A percentile compares a stretch with the other conserved stretches of the same genome.
Evolutionary conservation across 2,888 invertebrate species (phyloP).

Genomic region (Linnaemya tessellans): DNA sequence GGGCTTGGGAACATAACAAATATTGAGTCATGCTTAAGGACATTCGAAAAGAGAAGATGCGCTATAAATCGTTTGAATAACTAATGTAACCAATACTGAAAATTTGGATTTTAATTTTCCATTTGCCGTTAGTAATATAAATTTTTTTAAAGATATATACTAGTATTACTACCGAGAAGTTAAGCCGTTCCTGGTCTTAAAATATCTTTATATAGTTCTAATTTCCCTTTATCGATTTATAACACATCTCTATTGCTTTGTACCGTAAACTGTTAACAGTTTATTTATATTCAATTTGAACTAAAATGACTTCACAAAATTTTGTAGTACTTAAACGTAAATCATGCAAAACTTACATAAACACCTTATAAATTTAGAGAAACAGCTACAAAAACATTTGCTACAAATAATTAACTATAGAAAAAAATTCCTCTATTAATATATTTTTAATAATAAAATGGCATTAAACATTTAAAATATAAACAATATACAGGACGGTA

Average conservation of each 20-base stretch:
- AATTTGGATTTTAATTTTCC: neutral
- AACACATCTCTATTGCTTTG: conserved; percentile 34
- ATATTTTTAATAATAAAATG: conserved; percentile 39
- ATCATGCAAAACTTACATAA: conserved; percentile 78
- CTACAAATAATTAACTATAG: conserved; percentile 60
- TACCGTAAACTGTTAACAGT: neutral
- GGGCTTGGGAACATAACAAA: neutral
- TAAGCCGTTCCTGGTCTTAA: too few species aligned
- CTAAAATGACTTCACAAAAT: neutral
- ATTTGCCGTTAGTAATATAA: neutral
- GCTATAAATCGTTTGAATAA: conserved; percentile 6
- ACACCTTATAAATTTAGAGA: conserved; percentile 43
- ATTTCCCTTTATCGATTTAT: neutral
- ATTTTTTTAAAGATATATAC: too few species aligned
- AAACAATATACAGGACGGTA: conserved; percentile 58
- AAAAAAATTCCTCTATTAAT: conserved; percentile 54
- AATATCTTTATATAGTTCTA: neutral
- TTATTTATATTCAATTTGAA: conserved; percentile 9
- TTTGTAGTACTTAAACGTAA: conserved; percentile 37
- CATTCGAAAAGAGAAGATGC: conserved; percentile 26
- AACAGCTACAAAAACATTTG: conserved; percentile 45
- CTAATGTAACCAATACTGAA: neutral
- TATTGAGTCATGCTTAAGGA: conserved; percentile 40
- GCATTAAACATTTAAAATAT: conserved; percentile 30
- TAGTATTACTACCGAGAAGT: too few species aligned